phyloP scores from a whole-genome alignment of 2,797 vertebrate genomes.

The Bovichtus variegatus region DNA sequence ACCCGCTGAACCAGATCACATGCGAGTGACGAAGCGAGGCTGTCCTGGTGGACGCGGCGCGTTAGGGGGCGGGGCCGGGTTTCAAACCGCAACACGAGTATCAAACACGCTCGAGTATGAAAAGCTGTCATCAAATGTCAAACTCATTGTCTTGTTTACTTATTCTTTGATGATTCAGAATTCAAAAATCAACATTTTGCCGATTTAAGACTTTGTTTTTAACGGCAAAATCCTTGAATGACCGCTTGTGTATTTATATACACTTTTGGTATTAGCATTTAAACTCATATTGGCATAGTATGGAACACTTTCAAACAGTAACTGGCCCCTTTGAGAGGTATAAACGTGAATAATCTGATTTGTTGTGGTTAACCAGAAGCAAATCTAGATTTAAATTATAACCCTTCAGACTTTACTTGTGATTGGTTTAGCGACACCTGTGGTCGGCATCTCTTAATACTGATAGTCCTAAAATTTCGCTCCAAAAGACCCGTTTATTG shows the following conservation, averaged over 20 bases:
- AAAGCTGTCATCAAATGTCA: background rate
- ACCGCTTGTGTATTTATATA: background rate
- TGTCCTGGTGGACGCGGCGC: too few species aligned
- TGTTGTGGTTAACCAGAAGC: background rate
- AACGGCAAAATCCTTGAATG: background rate
- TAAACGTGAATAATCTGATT: background rate
- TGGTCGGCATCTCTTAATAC: background rate
- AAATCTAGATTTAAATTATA: background rate
- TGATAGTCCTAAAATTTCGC: background rate
- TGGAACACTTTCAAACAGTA: background rate
- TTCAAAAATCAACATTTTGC: background rate
- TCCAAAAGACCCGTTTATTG: background rate
- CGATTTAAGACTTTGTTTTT: background rate
- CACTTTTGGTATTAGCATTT: background rate
- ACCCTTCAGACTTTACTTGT: background rate
- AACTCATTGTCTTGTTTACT: background rate
- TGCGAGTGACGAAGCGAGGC: background rate
- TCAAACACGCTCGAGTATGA: background rate
- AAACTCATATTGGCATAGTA: background rate
- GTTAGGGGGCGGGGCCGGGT: too few species aligned
- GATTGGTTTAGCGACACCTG: background rate
- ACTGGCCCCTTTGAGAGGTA: background rate
- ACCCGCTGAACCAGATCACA: slow-evolving; percentile 1
- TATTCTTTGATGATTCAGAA: slow-evolving; percentile 2
- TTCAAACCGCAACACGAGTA: background rate